These are phyloP conservation scores for Cacatua alba DNA, from an alignment of 2,113 vertebrate genomes.

Conservation along the genomic window DNA sequence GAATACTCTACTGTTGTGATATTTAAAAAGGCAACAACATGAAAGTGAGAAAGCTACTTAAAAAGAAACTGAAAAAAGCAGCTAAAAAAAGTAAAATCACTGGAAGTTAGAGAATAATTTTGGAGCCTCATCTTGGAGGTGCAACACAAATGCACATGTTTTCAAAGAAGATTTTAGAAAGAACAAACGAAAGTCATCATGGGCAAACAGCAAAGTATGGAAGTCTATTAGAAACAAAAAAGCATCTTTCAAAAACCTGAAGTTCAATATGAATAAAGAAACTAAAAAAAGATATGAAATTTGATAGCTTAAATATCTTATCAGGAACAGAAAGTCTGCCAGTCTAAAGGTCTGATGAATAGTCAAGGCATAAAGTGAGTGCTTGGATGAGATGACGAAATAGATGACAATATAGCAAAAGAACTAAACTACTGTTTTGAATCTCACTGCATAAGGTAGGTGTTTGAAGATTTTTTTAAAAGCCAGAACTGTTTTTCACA, in stretches of 20 bases:
- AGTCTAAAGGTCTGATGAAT: neutral
- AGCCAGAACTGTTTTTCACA: neutral
- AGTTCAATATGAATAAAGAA: neutral
- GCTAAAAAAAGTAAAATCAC: neutral
- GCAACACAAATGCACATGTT: neutral
- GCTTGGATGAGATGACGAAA: neutral
- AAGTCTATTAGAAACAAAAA: neutral
- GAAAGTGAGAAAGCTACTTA: neutral
- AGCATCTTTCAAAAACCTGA: fast-evolving
- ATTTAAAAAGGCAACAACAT: neutral
- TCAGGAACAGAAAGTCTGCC: neutral
- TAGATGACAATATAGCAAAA: neutral
- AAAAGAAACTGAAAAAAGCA: neutral
- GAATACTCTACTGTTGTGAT: neutral
- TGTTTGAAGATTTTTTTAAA: neutral
- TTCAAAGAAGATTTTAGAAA: neutral
- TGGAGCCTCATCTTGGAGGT: neutral
- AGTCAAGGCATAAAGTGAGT: neutral
- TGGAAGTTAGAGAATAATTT: neutral
- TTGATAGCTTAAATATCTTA: neutral
- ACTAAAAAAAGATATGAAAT: neutral
- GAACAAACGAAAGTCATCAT: neutral
- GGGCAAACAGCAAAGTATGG: neutral
- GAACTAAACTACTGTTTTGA: neutral
- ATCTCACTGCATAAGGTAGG: neutral